Conservation (phyloP, 2,888 invertebrate genomes). For the Sphaerophoria taeniata region DNA sequence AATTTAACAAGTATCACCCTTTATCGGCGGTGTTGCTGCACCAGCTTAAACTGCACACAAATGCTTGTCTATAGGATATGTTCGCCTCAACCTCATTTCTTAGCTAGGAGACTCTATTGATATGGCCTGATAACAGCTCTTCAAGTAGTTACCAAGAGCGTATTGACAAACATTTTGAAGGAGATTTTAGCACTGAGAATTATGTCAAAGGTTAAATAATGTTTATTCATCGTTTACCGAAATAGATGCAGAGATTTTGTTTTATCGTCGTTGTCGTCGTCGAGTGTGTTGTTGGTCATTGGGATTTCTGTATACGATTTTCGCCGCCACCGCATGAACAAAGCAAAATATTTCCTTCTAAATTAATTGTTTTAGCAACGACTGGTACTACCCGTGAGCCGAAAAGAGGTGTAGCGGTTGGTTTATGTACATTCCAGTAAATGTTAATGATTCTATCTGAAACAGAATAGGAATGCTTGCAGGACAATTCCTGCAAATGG, state of each 20-base stretch:
- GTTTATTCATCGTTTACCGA: no score
- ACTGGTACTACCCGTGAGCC: neutral
- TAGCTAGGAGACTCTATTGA: no score
- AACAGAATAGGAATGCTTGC: neutral
- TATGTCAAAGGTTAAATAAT: no score
- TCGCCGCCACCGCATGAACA: neutral
- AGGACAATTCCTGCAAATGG: neutral
- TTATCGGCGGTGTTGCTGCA: no score
- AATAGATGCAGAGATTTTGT: neutral
- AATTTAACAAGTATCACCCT: slow-evolving; percentile 54
- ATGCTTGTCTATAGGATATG: slow-evolving; percentile 2
- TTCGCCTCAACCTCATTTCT: neutral
- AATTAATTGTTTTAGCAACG: slow-evolving; percentile 20
- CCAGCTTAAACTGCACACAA: slow-evolving; percentile 7
- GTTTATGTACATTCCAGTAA: neutral
- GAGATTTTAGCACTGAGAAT: no score
- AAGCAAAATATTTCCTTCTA: neutral
- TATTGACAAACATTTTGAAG: no score
- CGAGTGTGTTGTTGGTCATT: neutral
- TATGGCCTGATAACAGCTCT: no score
- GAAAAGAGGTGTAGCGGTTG: neutral
- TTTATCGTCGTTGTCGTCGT: no score
- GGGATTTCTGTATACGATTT: neutral
- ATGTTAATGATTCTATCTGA: slow-evolving; percentile 3
- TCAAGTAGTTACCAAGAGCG: neutral